Conservation (phyloP, 2,113 vertebrate species). For the Centropristis striata region DNA sequence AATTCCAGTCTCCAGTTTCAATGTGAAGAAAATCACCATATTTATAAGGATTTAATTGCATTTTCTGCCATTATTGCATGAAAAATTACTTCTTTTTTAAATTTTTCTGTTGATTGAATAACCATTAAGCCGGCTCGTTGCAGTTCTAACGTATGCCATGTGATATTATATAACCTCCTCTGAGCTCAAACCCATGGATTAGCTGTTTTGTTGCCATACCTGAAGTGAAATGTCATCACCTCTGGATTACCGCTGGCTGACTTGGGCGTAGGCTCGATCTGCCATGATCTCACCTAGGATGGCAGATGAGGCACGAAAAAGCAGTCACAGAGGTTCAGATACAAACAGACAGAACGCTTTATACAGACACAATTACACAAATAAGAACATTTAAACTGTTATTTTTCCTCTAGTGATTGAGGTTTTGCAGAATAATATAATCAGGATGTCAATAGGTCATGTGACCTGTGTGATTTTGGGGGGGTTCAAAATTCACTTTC, state of each 20-base stretch:
- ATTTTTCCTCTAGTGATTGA: not conserved
- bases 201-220: conserved; percentile 9
- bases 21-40: no score
- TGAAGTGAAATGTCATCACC: conserved; percentile 60
- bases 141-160: not conserved
- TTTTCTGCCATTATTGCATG: no score
- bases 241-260: conserved; percentile 47
- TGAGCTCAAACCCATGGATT: not conserved
- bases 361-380: not conserved
- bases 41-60: no score
- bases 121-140: no score
- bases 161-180: conserved; percentile 15
- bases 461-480: not conserved
- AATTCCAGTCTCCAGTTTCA: no score
- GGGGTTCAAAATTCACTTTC: no score
- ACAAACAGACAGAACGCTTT: not conserved
- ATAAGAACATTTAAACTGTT: not conserved
- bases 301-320: conserved; percentile 6
- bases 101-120: no score
- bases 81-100: no score
- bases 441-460: not conserved
- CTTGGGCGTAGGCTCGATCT: conserved; percentile 17
- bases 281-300: conserved; percentile 27
- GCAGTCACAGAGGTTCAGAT: conserved; percentile 2
- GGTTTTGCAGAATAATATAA: not conserved